Conservation (phyloP, 2,113 vertebrate species). For the Numida meleagris region DNA sequence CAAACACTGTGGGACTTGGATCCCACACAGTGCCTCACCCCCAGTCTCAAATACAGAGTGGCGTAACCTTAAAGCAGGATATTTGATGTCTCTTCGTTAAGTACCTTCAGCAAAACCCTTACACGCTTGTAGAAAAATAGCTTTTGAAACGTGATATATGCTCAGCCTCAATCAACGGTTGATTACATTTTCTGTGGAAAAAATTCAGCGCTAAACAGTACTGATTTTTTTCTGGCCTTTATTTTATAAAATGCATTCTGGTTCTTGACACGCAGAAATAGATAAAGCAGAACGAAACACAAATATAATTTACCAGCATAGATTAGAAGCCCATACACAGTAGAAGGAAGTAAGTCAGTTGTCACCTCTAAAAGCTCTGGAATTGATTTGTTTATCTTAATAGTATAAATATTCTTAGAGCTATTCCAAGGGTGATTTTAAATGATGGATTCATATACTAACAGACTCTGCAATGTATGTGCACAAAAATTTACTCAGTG, state of each 20-base stretch:
- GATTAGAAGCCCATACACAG: neutral
- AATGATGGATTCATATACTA: neutral
- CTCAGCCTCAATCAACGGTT: neutral
- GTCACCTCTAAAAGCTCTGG: neutral
- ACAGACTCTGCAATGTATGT: neutral
- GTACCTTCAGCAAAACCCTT: neutral
- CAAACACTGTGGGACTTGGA: neutral
- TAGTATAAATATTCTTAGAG: neutral
- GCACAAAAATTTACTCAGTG: neutral
- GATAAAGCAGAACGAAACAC: neutral
- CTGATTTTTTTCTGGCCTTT: neutral
- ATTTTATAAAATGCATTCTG: neutral
- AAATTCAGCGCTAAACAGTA: neutral
- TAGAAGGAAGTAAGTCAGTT: neutral
- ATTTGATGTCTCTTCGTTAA: neutral
- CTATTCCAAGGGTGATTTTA: neutral
- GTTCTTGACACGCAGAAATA: neutral
- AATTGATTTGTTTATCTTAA: neutral
- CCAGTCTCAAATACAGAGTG: neutral
- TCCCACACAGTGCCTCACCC: neutral
- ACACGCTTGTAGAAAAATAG: neutral
- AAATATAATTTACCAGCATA: neutral
- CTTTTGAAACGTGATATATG: neutral
- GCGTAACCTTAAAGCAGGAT: neutral
- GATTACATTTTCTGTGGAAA: neutral